Percentiles rank a stretch among this genome's conserved stretches.
These are phyloP conservation scores for Serranus cabrilla DNA, from an alignment of 2,797 vertebrate species.

Conservation along the genomic window DNA sequence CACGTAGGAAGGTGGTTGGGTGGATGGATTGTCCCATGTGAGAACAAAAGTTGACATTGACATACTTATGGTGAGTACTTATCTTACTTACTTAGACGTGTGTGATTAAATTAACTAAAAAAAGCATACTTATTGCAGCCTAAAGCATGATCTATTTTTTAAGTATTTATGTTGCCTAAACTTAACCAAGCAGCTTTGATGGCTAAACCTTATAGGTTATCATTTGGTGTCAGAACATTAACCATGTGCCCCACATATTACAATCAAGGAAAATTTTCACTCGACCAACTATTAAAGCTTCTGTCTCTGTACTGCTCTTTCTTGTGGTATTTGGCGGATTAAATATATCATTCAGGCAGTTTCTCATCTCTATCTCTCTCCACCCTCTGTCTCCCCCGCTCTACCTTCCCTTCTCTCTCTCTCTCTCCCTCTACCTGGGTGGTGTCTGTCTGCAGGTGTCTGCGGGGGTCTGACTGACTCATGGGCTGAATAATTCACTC, in stretches of 20 bases:
- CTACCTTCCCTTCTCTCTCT: neutral
- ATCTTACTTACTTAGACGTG: no score
- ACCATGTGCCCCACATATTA: neutral
- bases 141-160: no score
- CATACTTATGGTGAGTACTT: no score
- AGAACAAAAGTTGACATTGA: no score
- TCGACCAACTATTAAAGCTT: conserved; percentile 2
- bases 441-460: conserved; percentile 60
- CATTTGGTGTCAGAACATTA: no score
- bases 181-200: no score
- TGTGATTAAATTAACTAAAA: no score
- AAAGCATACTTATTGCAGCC: no score
- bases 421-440: conserved; percentile 15
- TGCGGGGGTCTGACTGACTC: conserved; percentile 42
- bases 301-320: neutral
- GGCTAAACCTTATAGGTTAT: no score
- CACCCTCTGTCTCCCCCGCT: neutral
- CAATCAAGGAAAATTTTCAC: conserved; percentile 8
- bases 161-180: no score
- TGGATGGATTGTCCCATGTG: no score
- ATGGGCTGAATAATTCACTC: conserved; percentile 69
- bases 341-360: conserved; percentile 23
- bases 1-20: no score
- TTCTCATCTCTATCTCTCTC: conserved; percentile 7
- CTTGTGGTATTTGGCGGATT: conserved; percentile 2